Evolutionary conservation across 2,797 vertebrate species (phyloP), one percentile per base, ranked within the genome.

Genomic region (Gambusia yucatana): DNA sequence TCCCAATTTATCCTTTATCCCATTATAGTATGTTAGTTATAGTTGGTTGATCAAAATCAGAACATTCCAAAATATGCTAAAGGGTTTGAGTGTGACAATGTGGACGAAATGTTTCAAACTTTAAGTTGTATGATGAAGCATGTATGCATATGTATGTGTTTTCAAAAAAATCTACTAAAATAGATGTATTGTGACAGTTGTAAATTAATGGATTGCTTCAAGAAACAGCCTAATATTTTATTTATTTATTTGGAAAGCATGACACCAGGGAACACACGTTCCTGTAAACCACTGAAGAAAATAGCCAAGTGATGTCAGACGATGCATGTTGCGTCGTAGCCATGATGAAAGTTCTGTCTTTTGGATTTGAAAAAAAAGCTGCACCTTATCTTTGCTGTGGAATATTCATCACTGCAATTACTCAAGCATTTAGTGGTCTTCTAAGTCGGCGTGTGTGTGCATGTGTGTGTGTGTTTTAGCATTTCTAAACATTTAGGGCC

Each of bases 331-430:
- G 91, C 88, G 92, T 95, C 89, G 75, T 2, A 72, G 78, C 80
- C 77, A 77, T 90, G 91, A 94, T 93, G 86, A 92, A 94, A 91
- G 90, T 79, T 82, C 76, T 80, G 77, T 79, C 86, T 92, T 87
- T 78, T 76, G 71, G 83, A 69, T 89, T 88, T 93, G 81, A 92
- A 93, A 92, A 87, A 87, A 92, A 92, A 77, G 50, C 89, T 0
- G 41, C 0, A 65, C 72, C 80, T 92, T 93, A 94, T 94, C 91
- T 92, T 84, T 16, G 61, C 88, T 1, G 57, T 44, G 89, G 91
- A 93, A 92, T 91, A 93, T 94, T 94, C 91, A 94, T 92, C 85
- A 87, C 88, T 8, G 85, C 89, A 93, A 93, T 94, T 93, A 91
- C 87, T 94, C 91, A 94, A 91, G 88, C 85, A 78, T 16, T 79